A percentile compares a stretch with the other conserved stretches of the same genome.
These are phyloP conservation scores for Drosophila bocki DNA, from an alignment of 1,140 invertebrate genomes.

Conservation along the genomic window DNA sequence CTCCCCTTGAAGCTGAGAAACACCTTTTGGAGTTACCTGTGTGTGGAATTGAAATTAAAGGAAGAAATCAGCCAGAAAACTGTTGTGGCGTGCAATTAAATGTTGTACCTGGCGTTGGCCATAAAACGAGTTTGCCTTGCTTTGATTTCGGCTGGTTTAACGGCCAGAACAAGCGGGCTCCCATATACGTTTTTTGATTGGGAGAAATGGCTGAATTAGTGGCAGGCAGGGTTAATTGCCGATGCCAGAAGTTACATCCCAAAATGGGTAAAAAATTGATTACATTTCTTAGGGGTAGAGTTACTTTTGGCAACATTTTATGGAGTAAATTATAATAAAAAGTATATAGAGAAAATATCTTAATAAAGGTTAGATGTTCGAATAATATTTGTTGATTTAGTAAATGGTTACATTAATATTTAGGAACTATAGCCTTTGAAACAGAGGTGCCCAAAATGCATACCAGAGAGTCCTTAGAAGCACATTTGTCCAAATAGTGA, in stretches of 20 bases:
- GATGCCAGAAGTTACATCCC: slow-evolving; percentile 6
- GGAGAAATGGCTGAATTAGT: slow-evolving; percentile 17
- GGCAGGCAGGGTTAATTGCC: slow-evolving; percentile 36
- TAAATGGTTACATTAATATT: background rate
- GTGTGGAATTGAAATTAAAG: slow-evolving; percentile 72
- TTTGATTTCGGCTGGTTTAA: slow-evolving; percentile 35
- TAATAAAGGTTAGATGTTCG: too few relatives aligned
- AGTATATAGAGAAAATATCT: too few relatives aligned
- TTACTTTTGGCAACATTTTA: background rate
- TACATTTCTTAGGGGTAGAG: too few relatives aligned
- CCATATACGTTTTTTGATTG: slow-evolving; percentile 29
- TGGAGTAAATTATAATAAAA: too few relatives aligned
- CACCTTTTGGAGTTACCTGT: slow-evolving; percentile 23
- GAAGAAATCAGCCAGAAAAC: slow-evolving; percentile 67
- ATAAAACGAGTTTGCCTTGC: slow-evolving; percentile 39
- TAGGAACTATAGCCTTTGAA: background rate
- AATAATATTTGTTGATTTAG: background rate
- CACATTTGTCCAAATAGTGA: background rate
- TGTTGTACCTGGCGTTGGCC: slow-evolving; percentile 36
- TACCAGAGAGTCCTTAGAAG: background rate
- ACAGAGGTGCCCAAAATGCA: background rate
- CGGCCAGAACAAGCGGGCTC: slow-evolving; percentile 22
- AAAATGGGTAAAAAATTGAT: background rate
- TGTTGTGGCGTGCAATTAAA: slow-evolving; percentile 72
- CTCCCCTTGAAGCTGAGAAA: slow-evolving; percentile 3